These are phyloP conservation scores for Bombus picipes DNA, from an alignment of 1,140 invertebrate species.

Conservation along the genomic window DNA sequence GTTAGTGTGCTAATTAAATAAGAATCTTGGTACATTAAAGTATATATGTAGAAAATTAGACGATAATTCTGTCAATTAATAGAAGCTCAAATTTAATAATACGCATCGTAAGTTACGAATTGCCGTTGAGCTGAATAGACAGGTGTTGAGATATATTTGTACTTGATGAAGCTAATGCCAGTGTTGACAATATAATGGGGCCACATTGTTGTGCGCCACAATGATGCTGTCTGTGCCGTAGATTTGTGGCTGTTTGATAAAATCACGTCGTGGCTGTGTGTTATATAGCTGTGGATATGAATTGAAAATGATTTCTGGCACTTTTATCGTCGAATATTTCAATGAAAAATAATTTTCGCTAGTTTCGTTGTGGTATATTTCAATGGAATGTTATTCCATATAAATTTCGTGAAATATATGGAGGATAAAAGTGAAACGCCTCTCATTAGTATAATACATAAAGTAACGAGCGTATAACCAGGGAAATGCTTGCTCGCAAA, in stretches of 20 bases:
- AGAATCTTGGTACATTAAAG: neutral
- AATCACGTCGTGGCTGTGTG: neutral
- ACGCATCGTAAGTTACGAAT: neutral
- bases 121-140: neutral
- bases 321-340: neutral
- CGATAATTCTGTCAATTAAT: neutral
- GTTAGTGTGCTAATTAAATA: neutral
- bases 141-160: constrained; percentile 16
- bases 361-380: neutral
- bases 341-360: neutral
- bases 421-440: neutral
- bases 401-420: neutral
- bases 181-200: constrained; percentile 18
- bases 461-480: neutral
- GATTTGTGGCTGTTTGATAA: constrained; percentile 28
- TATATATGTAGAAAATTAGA: neutral
- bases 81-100: neutral
- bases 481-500: too few relatives aligned
- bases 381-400: neutral
- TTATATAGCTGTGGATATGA: neutral
- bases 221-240: constrained; percentile 4
- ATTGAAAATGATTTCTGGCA: neutral
- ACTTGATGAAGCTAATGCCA: constrained; percentile 16
- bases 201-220: constrained; percentile 20
- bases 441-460: neutral